Percentiles rank a stretch among this genome's conserved stretches.
Evolutionary conservation across 2,113 vertebrate genomes (phyloP).

Genomic region (Malaclemys terrapin): DNA sequence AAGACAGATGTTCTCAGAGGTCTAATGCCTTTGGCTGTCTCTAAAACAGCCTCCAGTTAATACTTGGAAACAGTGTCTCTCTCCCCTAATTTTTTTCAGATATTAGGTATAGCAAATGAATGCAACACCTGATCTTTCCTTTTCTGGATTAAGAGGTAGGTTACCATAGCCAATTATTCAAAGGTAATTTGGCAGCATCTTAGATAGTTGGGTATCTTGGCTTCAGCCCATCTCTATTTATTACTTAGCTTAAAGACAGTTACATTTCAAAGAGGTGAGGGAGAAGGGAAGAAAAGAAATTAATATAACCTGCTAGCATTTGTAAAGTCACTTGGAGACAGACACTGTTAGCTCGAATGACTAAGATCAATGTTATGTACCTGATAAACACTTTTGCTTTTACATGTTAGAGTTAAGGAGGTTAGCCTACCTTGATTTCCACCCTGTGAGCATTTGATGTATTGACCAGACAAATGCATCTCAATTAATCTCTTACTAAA

Average conservation of each 20-base stretch:
- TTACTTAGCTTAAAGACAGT: background rate
- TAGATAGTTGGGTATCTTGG: background rate
- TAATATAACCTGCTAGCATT: background rate
- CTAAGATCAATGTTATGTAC: too few relatives aligned
- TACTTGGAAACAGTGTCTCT: background rate
- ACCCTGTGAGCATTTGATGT: too few relatives aligned
- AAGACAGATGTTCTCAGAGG: constrained; percentile 52
- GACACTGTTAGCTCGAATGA: background rate
- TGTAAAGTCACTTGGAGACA: background rate
- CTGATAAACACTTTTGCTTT: too few relatives aligned
- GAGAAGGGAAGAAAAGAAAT: background rate
- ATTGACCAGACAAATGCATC: too few relatives aligned
- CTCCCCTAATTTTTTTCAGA: background rate
- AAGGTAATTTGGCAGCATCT: background rate
- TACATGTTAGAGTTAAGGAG: too few relatives aligned
- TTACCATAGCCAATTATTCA: background rate
- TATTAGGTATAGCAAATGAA: background rate
- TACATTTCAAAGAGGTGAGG: background rate
- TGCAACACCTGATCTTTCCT: background rate
- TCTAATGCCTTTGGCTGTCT: constrained; percentile 68
- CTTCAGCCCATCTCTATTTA: background rate
- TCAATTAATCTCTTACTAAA: too few relatives aligned
- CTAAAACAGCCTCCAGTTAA: constrained; percentile 13
- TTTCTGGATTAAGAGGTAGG: background rate
- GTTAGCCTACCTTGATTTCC: too few relatives aligned